These are phyloP conservation scores for Halcyon smyrnensis DNA, from an alignment of 2,797 vertebrate genomes.

Conservation along the genomic window DNA sequence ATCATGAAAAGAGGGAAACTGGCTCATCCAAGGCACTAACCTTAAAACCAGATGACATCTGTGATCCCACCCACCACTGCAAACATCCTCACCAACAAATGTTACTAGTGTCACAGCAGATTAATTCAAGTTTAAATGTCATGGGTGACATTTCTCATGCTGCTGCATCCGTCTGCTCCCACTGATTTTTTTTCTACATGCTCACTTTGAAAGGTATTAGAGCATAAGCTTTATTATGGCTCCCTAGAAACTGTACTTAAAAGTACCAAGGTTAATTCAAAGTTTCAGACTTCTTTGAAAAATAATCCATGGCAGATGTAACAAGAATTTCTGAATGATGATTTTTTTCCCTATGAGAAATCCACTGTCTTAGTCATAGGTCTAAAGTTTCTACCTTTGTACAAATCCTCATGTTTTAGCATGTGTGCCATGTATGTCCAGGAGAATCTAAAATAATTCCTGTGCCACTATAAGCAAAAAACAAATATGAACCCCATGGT, in stretches of 20 bases:
- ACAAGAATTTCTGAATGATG: not conserved
- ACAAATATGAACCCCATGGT: not conserved
- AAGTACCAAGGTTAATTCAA: slow-evolving; percentile 40
- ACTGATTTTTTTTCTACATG: not conserved
- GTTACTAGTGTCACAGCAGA: slow-evolving; percentile 38
- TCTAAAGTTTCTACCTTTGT: not conserved
- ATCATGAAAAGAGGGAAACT: not conserved
- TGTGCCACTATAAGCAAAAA: not conserved
- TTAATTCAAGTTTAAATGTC: slow-evolving; percentile 60
- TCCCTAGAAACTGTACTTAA: slow-evolving; percentile 34
- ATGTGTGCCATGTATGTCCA: not conserved
- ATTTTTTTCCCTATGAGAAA: not conserved
- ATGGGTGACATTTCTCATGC: not conserved
- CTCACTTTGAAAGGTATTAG: not conserved
- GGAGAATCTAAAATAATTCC: not conserved
- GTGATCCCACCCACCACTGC: not conserved
- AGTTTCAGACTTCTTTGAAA: slow-evolving; percentile 25
- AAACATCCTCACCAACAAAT: slow-evolving; percentile 42
- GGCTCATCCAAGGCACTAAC: not conserved
- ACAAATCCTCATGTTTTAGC: not conserved
- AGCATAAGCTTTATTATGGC: not conserved
- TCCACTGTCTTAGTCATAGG: not conserved
- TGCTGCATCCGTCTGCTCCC: not conserved
- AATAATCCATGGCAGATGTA: slow-evolving; percentile 7
- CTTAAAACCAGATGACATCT: slow-evolving; percentile 1